Percentiles rank a stretch among this genome's conserved stretches.
phyloP scores from a whole-genome alignment of 2,888 invertebrate genomes.

The Artemia sp. region DNA sequence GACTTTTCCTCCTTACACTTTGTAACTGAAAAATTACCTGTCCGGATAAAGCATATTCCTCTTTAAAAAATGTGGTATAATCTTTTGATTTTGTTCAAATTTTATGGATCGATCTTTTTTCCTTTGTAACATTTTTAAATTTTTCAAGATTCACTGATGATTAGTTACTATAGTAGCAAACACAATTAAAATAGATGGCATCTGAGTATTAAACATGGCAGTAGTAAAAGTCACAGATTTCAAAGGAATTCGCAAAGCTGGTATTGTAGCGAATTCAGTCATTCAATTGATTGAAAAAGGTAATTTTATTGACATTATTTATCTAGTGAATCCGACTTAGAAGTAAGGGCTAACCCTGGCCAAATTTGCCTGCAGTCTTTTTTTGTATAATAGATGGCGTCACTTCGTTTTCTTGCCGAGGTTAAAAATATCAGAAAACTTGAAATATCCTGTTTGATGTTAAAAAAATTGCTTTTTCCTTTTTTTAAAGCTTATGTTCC shows the following conservation, averaged over 20 bases:
- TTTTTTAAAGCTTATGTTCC: too few species aligned
- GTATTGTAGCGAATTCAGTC: background rate
- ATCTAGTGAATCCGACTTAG: too few species aligned
- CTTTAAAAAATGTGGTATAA: background rate
- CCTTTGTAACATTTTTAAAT: background rate
- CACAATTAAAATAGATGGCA: background rate
- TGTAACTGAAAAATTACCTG: background rate
- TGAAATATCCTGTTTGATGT: too few species aligned
- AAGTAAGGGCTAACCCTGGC: too few species aligned
- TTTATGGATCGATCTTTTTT: background rate
- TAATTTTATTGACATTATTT: background rate
- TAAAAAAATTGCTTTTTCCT: too few species aligned
- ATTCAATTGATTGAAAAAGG: background rate
- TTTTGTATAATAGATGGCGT: too few species aligned
- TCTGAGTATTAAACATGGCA: background rate
- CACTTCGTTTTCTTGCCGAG: too few species aligned
- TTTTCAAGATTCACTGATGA: constrained; percentile 1
- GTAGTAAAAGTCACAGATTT: background rate
- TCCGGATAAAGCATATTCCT: background rate
- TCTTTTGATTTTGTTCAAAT: background rate
- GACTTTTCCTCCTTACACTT: background rate
- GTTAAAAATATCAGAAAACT: too few species aligned
- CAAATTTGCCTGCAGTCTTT: too few species aligned
- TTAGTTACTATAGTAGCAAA: background rate
- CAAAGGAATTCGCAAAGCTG: background rate